These are phyloP conservation scores for Xenus cinereus DNA, from an alignment of 2,113 vertebrate genomes.

Conservation along the genomic window DNA sequence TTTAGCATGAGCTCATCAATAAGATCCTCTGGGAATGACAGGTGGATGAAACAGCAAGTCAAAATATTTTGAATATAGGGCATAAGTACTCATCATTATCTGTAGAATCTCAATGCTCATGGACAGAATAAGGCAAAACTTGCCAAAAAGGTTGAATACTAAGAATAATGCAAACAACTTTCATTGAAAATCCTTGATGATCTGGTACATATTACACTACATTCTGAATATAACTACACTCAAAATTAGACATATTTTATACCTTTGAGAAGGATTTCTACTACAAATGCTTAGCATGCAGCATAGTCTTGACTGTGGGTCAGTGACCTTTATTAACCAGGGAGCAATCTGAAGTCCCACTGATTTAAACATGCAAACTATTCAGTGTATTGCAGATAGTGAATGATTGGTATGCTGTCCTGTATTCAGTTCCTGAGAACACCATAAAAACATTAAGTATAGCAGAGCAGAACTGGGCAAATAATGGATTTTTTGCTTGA, in stretches of 20 bases:
- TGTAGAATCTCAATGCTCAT: not conserved
- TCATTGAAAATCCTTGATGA: not conserved
- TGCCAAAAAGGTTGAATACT: not conserved
- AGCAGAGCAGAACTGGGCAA: not conserved
- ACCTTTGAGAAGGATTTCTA: not conserved
- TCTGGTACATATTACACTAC: not conserved
- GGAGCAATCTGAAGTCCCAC: not conserved
- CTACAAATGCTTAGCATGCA: not conserved
- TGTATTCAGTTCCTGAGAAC: not conserved
- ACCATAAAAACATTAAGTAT: not conserved
- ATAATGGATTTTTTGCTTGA: not conserved
- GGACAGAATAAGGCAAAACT: not conserved
- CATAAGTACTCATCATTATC: not conserved
- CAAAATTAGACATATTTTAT: not conserved
- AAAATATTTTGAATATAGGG: not conserved
- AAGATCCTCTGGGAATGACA: not conserved
- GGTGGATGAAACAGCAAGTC: not conserved
- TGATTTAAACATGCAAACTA: not conserved
- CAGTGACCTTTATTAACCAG: not conserved
- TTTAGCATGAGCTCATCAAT: not conserved
- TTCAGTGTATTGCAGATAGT: not conserved
- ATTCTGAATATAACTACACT: not conserved
- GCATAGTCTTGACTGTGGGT: fast-evolving
- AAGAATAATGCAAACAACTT: not conserved
- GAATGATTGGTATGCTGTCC: not conserved